These are phyloP conservation scores for Pterocles burchelli DNA, from an alignment of 2,113 vertebrate species.

Conservation along the genomic window DNA sequence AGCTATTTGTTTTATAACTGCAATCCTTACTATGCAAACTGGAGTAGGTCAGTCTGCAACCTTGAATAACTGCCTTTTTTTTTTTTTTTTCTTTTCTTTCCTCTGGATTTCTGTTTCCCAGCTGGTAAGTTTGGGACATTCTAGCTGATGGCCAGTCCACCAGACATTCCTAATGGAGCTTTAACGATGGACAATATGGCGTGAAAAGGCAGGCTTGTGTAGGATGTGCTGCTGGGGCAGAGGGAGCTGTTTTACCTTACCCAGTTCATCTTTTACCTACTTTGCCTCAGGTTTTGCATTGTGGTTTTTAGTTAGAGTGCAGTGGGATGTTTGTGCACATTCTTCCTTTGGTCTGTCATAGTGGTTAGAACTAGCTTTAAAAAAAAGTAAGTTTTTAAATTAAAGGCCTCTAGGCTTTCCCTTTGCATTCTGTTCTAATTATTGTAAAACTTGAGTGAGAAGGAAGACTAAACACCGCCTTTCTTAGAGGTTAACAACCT, in stretches of 20 bases:
- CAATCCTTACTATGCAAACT: not conserved
- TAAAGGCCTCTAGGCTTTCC: not conserved
- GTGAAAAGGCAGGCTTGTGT: not conserved
- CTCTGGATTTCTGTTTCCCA: not conserved
- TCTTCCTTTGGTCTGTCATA: not conserved
- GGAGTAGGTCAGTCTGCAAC: constrained; percentile 24
- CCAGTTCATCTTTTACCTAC: not conserved
- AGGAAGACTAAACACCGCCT: not conserved
- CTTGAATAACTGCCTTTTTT: not conserved
- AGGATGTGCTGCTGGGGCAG: not conserved
- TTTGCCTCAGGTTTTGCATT: not conserved
- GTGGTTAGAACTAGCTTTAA: not conserved
- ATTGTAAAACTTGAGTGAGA: not conserved
- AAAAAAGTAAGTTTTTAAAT: not conserved
- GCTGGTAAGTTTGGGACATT: not conserved
- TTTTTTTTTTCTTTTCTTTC: too few relatives aligned
- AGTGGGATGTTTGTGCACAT: not conserved
- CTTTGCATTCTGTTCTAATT: not conserved
- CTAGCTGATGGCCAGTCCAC: not conserved
- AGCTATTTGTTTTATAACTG: constrained; percentile 17
- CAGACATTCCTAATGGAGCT: not conserved
- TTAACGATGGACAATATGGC: not conserved
- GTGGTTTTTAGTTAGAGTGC: not conserved
- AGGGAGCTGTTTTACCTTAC: not conserved
- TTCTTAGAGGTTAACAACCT: not conserved